Percentiles rank a stretch among this genome's conserved stretches.
These are phyloP conservation scores for Folsomia candida DNA, from an alignment of 2,888 invertebrate genomes.

Conservation along the genomic window DNA sequence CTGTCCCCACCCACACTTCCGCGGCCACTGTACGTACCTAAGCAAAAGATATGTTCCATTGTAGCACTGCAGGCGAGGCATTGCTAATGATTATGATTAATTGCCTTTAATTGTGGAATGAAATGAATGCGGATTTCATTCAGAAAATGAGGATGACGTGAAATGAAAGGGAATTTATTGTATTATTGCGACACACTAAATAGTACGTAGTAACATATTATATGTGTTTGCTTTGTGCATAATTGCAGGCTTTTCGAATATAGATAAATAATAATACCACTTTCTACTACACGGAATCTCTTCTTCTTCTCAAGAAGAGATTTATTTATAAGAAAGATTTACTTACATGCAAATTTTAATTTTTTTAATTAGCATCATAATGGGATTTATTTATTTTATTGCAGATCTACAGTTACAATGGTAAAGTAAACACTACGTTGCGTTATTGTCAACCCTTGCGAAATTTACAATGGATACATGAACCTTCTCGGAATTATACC, in stretches of 20 bases:
- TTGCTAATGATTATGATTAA: slow-evolving; percentile 21
- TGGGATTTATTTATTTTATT: slow-evolving; percentile 5
- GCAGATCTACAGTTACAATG: neutral
- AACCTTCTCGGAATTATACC: neutral
- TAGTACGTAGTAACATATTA: neutral
- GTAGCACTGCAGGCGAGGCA: neutral
- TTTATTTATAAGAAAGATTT: neutral
- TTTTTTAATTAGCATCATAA: slow-evolving; percentile 2
- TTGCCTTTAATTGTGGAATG: slow-evolving; percentile 15
- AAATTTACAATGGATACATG: neutral
- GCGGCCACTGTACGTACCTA: no score
- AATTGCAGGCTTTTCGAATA: no score
- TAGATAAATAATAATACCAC: neutral
- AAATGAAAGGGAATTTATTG: slow-evolving; percentile 13
- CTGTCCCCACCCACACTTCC: no score
- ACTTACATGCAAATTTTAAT: neutral
- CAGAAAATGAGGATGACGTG: slow-evolving; percentile 1
- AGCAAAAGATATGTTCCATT: no score
- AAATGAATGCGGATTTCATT: slow-evolving; percentile 1
- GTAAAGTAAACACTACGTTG: neutral
- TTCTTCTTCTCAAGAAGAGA: neutral
- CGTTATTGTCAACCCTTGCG: neutral
- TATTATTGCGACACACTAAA: neutral
- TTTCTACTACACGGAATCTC: neutral
- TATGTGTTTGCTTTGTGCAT: no score